Evolutionary conservation across 2,113 vertebrate genomes (phyloP).

Genomic region (Oryzias curvinotus): DNA sequence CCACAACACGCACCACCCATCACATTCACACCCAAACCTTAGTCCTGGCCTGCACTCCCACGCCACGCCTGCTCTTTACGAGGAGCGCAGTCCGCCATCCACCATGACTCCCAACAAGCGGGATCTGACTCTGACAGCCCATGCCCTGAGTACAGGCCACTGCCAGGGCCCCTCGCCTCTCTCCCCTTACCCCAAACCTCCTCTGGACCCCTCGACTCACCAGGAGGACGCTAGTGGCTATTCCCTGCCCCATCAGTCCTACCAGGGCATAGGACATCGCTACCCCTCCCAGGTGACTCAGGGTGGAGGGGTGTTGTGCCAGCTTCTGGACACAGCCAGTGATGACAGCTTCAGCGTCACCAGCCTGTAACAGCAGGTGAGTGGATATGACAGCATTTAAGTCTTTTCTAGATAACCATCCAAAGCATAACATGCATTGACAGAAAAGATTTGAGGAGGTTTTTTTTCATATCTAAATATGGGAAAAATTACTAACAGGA

Average conservation of each 20-base stretch:
- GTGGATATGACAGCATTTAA: constrained; percentile 8
- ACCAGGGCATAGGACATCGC: constrained; percentile 78
- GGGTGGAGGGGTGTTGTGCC: constrained; percentile 91
- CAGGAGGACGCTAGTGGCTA: constrained; percentile 89
- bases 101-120: constrained; percentile 84
- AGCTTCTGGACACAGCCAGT: constrained; percentile 91
- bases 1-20: constrained; percentile 54
- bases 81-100: constrained; percentile 85
- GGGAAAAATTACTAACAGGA: neutral
- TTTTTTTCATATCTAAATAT: neutral
- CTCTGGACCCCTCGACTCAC: constrained; percentile 88
- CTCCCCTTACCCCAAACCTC: constrained; percentile 72
- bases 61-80: constrained; percentile 69
- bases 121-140: constrained; percentile 79
- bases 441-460: neutral
- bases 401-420: neutral
- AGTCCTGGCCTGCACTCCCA: constrained; percentile 59
- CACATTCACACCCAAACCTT: constrained; percentile 47
- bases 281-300: constrained; percentile 87
- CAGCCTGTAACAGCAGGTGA: constrained; percentile 93
- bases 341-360: constrained; percentile 99
- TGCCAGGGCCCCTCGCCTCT: constrained; percentile 78
- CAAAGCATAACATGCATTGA: neutral
- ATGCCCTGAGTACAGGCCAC: constrained; percentile 67
- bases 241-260: constrained; percentile 87